These are phyloP conservation scores for Leuciscus waleckii DNA, from an alignment of 2,797 vertebrate species.

Conservation along the genomic window DNA sequence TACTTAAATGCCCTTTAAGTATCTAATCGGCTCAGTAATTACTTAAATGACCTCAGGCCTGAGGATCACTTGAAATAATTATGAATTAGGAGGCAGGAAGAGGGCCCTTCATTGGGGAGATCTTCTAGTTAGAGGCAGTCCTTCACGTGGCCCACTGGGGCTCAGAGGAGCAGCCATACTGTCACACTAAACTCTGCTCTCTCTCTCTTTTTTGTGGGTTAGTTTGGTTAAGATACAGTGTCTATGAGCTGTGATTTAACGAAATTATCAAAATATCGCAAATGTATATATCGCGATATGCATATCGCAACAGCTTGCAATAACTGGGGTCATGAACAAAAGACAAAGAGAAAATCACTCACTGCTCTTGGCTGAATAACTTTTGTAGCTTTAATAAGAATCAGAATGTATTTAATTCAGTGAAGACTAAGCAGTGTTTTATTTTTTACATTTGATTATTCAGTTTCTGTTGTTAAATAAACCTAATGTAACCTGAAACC, in stretches of 20 bases:
- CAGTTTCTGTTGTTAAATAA: too few species aligned
- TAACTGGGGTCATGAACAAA: too few species aligned
- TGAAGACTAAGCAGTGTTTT: too few species aligned
- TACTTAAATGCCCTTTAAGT: slow-evolving; percentile 68
- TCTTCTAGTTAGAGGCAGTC: slow-evolving; percentile 59
- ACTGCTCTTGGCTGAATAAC: too few species aligned
- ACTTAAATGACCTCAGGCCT: slow-evolving; percentile 68
- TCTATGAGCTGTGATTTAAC: background rate
- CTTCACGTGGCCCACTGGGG: slow-evolving; percentile 54
- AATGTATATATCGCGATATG: too few species aligned
- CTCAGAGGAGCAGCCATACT: slow-evolving; percentile 33
- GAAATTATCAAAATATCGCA: too few species aligned
- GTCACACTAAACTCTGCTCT: slow-evolving; percentile 39
- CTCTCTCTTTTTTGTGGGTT: background rate
- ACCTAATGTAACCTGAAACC: too few species aligned
- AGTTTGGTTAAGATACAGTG: background rate
- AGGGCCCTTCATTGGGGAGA: slow-evolving; percentile 60
- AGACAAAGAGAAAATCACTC: too few species aligned
- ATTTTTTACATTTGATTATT: too few species aligned
- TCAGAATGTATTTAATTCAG: too few species aligned
- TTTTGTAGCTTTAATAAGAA: too few species aligned
- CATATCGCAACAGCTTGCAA: too few species aligned
- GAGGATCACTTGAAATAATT: slow-evolving; percentile 67
- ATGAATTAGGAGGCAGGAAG: slow-evolving; percentile 64
- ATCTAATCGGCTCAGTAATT: slow-evolving; percentile 70